Conservation (phyloP, 2,888 invertebrate genomes). For the Tetranychus truncatus region DNA sequence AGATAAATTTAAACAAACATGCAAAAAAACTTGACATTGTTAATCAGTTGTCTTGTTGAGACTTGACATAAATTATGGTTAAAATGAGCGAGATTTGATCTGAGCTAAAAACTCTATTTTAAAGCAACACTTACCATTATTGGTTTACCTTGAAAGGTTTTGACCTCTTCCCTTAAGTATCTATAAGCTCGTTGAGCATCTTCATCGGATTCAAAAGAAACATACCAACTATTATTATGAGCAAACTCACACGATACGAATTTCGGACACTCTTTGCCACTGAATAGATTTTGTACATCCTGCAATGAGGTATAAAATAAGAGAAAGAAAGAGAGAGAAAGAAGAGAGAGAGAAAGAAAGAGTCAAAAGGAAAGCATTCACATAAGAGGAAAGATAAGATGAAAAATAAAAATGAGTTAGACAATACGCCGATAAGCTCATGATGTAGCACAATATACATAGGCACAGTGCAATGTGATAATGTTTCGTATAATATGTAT, state of each 20-base stretch:
- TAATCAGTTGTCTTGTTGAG: too few species aligned
- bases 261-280: conserved; percentile 58
- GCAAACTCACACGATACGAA: conserved; percentile 70
- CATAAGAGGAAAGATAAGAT: not conserved
- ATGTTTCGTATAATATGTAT: too few species aligned
- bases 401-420: not conserved
- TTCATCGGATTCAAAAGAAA: conserved; percentile 70
- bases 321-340: not conserved
- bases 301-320: not conserved
- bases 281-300: conserved; percentile 47
- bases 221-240: conserved; percentile 70
- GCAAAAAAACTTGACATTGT: not conserved
- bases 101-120: not conserved
- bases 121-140: conserved; percentile 65
- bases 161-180: conserved; percentile 61
- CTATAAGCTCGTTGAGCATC: conserved; percentile 70
- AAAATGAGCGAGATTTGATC: too few species aligned
- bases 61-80: too few species aligned
- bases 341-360: not conserved
- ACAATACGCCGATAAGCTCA: not conserved
- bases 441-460: too few species aligned
- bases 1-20: too few species aligned
- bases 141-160: conserved; percentile 51
- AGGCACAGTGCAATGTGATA: too few species aligned
- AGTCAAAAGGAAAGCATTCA: not conserved